Evolutionary conservation across 2,888 invertebrate species (phyloP), one percentile per base, ranked within the genome.

Genomic region (Clivina fossor): DNA sequence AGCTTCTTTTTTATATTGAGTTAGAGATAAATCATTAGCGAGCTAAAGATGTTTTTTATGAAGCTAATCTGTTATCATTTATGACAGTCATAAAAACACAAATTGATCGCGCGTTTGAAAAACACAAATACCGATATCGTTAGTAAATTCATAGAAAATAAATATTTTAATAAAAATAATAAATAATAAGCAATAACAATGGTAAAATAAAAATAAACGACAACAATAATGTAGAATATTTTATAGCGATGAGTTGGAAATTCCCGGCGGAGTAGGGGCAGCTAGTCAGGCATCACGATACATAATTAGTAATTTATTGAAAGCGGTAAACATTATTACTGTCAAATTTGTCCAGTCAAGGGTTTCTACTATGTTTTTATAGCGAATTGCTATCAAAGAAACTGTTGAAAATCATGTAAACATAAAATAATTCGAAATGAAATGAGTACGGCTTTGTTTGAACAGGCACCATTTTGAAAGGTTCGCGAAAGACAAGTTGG

Each of bases 381-480:
- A 24, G 4, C 26, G 18, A 24, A 32, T 11, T 46, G 3, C 15
- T 2, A 26, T 28, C 4, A 4, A 16, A 28, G 28, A 19, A 46
- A 11, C 19, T 16, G 19, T 37, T 46, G 16, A 11, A 30, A 54
- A 22, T 15, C 24, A 37, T 19, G 28, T n/a, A 20, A 44, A 24
- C 22, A 11, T 11, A 26, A 13, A 28, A 26, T 43, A 47, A 30
- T 37, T 46, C 15, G 24, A 11, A 8, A 15, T 7, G 3, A 26
- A 26, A 46, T 13, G 59, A 61, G 61, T 60, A 62, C 55, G 62
- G 70, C 70, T 73, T 74, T 73, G 73, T 74, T 72, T 71, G 71
- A 69, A 63, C 68, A 70, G 82, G 76, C 81, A 81, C 82, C 82
- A 82, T 82, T 82, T 82, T 82, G 81, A 81, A 78, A 80, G 78